phyloP scores from a whole-genome alignment of 2,113 vertebrate species.

The Rhinogobius similis region DNA sequence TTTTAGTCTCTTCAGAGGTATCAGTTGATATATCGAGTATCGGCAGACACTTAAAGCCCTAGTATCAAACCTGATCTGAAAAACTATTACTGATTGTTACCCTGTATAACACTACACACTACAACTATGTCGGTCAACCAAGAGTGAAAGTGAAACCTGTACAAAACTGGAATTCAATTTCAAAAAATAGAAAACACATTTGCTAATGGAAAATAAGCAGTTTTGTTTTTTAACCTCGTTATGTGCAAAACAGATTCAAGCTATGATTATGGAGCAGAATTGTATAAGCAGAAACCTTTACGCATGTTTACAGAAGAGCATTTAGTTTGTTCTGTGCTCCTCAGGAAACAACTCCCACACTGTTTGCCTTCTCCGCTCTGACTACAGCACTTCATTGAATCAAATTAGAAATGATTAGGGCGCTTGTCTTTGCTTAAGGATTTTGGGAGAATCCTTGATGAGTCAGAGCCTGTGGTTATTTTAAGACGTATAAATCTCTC shows the following conservation, averaged over 20 bases:
- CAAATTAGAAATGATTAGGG: slow-evolving; percentile 7
- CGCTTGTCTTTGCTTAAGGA: slow-evolving; percentile 30
- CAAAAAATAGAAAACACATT: too few species aligned
- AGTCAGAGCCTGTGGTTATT: slow-evolving; percentile 49
- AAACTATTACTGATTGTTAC: too few species aligned
- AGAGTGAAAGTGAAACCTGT: too few species aligned
- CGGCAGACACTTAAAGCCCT: too few species aligned
- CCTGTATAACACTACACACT: too few species aligned
- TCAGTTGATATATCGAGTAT: too few species aligned
- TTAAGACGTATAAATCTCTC: slow-evolving; percentile 38
- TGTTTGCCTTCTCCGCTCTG: not conserved
- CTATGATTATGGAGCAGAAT: not conserved
- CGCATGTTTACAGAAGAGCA: not conserved
- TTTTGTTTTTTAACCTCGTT: not conserved
- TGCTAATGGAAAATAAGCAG: too few species aligned
- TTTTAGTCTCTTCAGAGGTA: too few species aligned
- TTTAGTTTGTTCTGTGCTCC: not conserved
- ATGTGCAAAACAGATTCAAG: not conserved
- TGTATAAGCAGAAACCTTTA: not conserved
- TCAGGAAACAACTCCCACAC: not conserved
- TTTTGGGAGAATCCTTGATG: slow-evolving; percentile 50
- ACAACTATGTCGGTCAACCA: too few species aligned
- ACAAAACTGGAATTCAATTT: too few species aligned
- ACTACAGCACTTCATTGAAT: not conserved
- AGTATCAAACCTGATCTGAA: too few species aligned